phyloP scores from a whole-genome alignment of 2,113 vertebrate genomes.

The Oxyruncus cristatus region DNA sequence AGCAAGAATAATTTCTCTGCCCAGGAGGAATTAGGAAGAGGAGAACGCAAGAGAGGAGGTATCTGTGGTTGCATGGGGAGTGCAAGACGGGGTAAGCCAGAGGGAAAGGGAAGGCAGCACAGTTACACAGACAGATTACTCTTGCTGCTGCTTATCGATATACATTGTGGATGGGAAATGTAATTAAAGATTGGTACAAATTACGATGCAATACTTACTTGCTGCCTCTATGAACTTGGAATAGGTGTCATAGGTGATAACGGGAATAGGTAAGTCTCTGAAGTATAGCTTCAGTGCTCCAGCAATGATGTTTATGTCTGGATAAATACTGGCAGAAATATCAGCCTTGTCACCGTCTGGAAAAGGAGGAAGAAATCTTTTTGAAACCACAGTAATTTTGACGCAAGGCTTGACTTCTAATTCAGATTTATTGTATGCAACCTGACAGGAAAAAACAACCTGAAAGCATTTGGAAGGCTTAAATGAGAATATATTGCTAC shows the following conservation, averaged over 20 bases:
- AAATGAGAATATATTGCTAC: constrained; percentile 25
- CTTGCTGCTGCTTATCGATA: neutral
- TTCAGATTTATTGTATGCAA: constrained; percentile 1
- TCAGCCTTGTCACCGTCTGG: constrained; percentile 95
- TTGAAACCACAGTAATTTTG: constrained; percentile 8
- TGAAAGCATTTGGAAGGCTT: constrained; percentile 14
- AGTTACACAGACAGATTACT: neutral
- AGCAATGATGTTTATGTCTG: constrained; percentile 96
- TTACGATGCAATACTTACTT: constrained; percentile 79
- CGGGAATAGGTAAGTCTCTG: constrained; percentile 93
- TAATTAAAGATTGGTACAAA: neutral
- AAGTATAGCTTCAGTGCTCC: constrained; percentile 96
- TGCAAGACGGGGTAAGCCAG: neutral
- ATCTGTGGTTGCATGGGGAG: neutral
- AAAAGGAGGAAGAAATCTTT: constrained; percentile 53
- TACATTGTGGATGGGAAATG: neutral
- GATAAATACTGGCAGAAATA: constrained; percentile 87
- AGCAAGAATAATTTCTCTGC: neutral
- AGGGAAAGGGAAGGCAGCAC: neutral
- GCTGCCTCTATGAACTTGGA: constrained; percentile 95
- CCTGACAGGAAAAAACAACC: neutral
- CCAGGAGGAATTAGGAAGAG: neutral
- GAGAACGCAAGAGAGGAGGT: neutral
- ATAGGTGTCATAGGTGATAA: constrained; percentile 95
- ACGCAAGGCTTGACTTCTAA: neutral